Conservation (phyloP, 2,797 vertebrate genomes). For the Tolypeutes matacus region DNA sequence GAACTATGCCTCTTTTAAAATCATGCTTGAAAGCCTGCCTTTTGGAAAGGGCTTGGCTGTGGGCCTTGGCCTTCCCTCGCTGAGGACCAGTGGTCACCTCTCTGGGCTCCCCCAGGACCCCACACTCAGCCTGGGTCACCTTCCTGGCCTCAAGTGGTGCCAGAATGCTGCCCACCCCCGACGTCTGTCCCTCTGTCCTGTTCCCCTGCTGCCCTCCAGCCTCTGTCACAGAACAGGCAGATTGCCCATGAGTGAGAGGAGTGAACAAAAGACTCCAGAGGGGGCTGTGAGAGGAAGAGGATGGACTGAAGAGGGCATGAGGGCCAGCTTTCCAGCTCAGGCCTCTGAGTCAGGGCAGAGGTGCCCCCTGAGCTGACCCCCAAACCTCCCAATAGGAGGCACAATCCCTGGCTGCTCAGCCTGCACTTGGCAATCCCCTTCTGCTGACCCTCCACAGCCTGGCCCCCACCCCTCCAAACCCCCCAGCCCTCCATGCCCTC, state of each 20-base stretch:
- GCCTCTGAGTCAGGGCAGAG: background rate
- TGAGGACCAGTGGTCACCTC: background rate
- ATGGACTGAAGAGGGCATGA: accelerated
- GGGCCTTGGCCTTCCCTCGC: background rate
- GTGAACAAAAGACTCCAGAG: background rate
- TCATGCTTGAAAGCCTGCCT: background rate
- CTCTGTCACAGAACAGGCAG: background rate
- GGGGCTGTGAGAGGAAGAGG: background rate
- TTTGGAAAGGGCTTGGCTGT: background rate
- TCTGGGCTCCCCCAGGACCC: background rate
- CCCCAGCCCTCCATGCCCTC: too few relatives aligned
- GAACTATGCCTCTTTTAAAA: background rate
- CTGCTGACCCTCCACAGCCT: too few relatives aligned
- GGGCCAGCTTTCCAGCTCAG: background rate
- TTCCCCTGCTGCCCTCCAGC: background rate
- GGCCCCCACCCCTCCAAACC: too few relatives aligned
- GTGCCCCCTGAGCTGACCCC: background rate
- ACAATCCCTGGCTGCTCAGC: too few relatives aligned
- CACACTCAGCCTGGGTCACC: background rate
- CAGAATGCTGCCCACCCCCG: too few relatives aligned
- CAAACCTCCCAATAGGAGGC: background rate
- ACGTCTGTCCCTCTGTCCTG: background rate
- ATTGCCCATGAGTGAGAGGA: background rate
- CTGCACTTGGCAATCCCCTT: background rate
- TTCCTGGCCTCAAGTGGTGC: too few relatives aligned